Base-by-base conservation (phyloP, 30 jellyfish, hydroid and myxozoan species). In the Aurelia sp. region DNA sequence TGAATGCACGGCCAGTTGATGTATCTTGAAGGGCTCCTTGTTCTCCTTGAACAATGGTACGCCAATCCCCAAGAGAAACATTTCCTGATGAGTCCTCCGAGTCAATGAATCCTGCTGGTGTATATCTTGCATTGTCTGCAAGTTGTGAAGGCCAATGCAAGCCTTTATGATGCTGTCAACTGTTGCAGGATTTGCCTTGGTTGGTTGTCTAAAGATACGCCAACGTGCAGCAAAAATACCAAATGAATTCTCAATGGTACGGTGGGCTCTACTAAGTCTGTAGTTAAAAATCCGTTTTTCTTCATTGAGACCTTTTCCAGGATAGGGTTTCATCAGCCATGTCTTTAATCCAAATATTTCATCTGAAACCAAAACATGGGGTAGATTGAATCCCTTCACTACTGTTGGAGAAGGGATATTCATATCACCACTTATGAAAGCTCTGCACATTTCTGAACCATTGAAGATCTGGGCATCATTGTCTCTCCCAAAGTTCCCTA, bases 161-260 rank as follows among this genome's bases (percentile, higher is more conserved):
- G 97, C 88, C 76, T 91, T 74, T 8, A 85, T 50, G 12, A 84
- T 84, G 50, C 52, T 21, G 16, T 91, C 96, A 33, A 91, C 96
- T 57, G 77, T 84, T 41, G 33, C 72, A 27, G 86, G 82, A 12
- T 50, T 70, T 16, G 97, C 97, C 18, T 60, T 53, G 67, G 84
- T 91, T 53, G 97, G 92, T 35, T 85, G 17, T 12, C 92, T 70
- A 68, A 82, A 91, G 13, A 91, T 84, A 24, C 93, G 69, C 97
- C 97, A 88, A 16, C 80, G 41, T 13, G 92, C 91, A 4, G 88
- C 67, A 58, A 85, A 16, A 52, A 74, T 75, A 5, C 96, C 92
- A 72, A 85, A 84, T 4, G 85, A 40, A 76, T 91, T 91, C 50
- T 90, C 97, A 38, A 91, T 91, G 16, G 88, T 89, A 17, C 85